phyloP scores from a whole-genome alignment of 2,113 vertebrate species.

The Embiotoca jacksoni region DNA sequence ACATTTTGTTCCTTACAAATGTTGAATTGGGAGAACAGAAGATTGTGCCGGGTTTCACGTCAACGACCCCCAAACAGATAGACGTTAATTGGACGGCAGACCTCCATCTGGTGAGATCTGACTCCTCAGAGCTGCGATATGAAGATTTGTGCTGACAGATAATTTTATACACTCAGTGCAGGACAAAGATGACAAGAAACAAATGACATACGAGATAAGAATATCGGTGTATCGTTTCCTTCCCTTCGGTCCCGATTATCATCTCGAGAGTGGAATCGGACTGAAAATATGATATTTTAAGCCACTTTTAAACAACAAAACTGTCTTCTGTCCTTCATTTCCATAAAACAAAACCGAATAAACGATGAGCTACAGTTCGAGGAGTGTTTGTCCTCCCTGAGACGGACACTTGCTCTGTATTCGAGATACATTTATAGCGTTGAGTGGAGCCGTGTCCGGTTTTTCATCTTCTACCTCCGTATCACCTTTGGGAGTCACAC shows the following conservation, averaged over 20 bases:
- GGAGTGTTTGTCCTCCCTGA: neutral
- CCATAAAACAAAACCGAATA: no score
- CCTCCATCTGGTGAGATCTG: constrained; percentile 28
- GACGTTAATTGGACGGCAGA: neutral
- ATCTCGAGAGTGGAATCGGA: neutral
- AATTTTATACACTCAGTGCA: neutral
- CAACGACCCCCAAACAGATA: constrained; percentile 13
- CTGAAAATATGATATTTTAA: neutral
- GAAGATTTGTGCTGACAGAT: constrained; percentile 6
- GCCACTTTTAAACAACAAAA: no score
- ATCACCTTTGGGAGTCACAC: constrained; percentile 32
- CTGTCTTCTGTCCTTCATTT: no score
- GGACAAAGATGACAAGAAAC: no score
- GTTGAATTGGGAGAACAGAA: neutral
- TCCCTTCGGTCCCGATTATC: no score
- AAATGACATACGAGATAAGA: no score
- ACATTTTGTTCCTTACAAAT: neutral
- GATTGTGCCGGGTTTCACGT: constrained; percentile 21
- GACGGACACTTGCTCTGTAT: neutral
- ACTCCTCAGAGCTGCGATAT: neutral
- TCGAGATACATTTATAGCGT: neutral
- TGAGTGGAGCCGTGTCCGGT: no score
- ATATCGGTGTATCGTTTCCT: no score
- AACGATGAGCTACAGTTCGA: no score
- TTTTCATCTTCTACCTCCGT: constrained; percentile 10